Conservation (phyloP, 2,888 invertebrate genomes). For the Watsonalla binaria region DNA sequence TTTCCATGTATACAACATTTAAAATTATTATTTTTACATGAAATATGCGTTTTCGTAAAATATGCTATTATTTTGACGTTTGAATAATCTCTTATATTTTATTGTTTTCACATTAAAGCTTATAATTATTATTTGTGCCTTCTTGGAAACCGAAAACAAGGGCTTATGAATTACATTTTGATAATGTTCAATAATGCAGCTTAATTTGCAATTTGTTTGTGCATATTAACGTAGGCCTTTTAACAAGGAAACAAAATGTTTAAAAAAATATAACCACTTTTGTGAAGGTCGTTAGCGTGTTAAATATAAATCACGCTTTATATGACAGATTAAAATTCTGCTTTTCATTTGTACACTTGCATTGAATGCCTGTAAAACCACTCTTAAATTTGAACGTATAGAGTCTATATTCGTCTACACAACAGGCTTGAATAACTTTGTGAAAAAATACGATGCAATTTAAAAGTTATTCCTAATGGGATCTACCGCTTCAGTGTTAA, state of each 20-base stretch:
- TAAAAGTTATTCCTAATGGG: not conserved
- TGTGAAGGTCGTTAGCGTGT: slow-evolving; percentile 19
- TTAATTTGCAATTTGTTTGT: no score
- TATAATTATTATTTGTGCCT: no score
- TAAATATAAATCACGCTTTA: slow-evolving; percentile 28
- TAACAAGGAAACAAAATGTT: slow-evolving; percentile 7
- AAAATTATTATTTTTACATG: no score
- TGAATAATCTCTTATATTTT: no score
- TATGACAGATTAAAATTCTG: slow-evolving; percentile 27
- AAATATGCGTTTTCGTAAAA: no score
- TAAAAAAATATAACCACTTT: slow-evolving; percentile 12
- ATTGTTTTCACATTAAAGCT: no score
- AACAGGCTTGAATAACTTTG: not conserved
- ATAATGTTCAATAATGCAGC: no score
- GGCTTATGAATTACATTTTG: no score
- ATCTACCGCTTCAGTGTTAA: not conserved
- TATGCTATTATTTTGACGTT: no score
- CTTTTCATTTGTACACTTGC: slow-evolving; percentile 19
- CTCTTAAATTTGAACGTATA: not conserved
- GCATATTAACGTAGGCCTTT: no score
- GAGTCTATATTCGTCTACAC: not conserved
- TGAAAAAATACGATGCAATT: not conserved
- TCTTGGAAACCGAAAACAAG: no score
- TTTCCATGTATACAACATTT: no score
- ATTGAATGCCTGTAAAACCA: slow-evolving; percentile 3